Percentiles rank a stretch among this genome's conserved stretches.
phyloP scores from a whole-genome alignment of 35 echinoderm and acorn worm species.

The Amphiura filiformis region DNA sequence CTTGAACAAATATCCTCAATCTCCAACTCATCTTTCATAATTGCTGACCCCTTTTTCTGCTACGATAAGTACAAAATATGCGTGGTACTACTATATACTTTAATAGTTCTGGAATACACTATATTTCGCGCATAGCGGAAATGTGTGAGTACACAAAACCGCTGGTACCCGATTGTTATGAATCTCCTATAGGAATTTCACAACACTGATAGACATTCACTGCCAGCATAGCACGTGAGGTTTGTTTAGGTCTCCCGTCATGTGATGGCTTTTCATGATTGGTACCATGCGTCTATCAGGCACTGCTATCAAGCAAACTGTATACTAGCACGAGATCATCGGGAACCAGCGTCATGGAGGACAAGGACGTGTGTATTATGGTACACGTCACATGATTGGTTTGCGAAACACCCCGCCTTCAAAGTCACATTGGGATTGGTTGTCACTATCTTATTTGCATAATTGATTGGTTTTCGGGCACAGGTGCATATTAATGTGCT shows the following conservation, averaged over 20 bases:
- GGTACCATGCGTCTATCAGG: too few species aligned
- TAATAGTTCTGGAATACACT: neutral
- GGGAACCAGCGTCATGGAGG: too few species aligned
- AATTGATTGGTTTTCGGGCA: too few species aligned
- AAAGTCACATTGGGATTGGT: too few species aligned
- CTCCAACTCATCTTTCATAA: neutral
- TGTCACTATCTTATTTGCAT: too few species aligned
- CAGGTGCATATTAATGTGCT: too few species aligned
- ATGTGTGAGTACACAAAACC: neutral
- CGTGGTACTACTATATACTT: neutral
- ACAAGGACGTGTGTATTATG: too few species aligned
- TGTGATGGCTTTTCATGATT: too few species aligned
- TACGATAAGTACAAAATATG: neutral
- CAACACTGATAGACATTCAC: neutral
- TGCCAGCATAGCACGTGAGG: neutral
- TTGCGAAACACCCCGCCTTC: too few species aligned
- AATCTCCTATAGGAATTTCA: neutral
- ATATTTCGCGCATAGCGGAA: neutral
- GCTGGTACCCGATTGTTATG: neutral
- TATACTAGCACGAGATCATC: too few species aligned
- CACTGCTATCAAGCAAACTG: too few species aligned
- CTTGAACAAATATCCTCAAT: neutral
- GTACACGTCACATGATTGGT: too few species aligned
- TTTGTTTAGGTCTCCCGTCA: slow-evolving; percentile 8
- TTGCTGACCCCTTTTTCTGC: neutral